Conservation (phyloP, 2,888 invertebrate species). For the Phalangium opilio region DNA sequence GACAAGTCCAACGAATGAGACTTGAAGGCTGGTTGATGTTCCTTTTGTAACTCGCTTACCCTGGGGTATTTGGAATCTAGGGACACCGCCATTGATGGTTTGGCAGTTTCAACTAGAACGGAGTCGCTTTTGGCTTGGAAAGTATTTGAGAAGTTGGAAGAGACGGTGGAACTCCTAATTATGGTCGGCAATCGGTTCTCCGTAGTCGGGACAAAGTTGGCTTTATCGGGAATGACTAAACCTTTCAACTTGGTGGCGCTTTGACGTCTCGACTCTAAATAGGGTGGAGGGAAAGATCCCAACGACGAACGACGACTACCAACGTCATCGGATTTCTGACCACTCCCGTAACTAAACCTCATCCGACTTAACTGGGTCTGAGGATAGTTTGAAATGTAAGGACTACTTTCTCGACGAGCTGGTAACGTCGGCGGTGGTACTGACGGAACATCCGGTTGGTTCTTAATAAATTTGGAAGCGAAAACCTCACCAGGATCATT, state of each 20-base stretch:
- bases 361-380: slow-evolving; percentile 13
- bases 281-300: slow-evolving; percentile 26
- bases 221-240: slow-evolving; percentile 67
- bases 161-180: slow-evolving; percentile 9
- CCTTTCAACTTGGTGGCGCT: slow-evolving; percentile 71
- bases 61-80: too few species aligned
- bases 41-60: too few species aligned
- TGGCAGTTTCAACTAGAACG: too few species aligned
- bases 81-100: too few species aligned
- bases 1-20: not conserved
- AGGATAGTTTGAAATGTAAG: slow-evolving; percentile 12
- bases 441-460: too few species aligned
- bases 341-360: slow-evolving; percentile 13
- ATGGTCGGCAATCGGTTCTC: slow-evolving; percentile 34
- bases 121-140: slow-evolving; percentile 1
- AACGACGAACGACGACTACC: too few species aligned
- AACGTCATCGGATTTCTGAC: too few species aligned
- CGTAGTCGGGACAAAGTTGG: slow-evolving; percentile 43
- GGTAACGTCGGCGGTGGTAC: too few species aligned
- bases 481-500: too few species aligned
- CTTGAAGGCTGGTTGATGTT: not conserved
- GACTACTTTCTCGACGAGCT: too few species aligned
- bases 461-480: too few species aligned
- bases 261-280: slow-evolving; percentile 47
- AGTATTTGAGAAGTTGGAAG: too few species aligned